Conservation (phyloP, 2,797 vertebrate genomes). For the Eutrigla gurnardus region DNA sequence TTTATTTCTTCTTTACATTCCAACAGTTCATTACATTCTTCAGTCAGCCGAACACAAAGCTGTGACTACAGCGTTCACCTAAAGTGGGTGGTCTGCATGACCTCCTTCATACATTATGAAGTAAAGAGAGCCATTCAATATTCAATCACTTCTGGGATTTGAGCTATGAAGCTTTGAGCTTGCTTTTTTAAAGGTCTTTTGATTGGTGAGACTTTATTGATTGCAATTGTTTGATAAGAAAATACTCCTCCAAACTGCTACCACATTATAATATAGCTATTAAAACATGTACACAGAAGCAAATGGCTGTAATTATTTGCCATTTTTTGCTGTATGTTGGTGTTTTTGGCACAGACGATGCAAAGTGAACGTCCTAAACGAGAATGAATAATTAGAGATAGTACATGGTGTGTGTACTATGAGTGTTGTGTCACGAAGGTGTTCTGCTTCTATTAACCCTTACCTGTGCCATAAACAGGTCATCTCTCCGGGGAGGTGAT, state of each 20-base stretch:
- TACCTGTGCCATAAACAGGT: conserved; percentile 73
- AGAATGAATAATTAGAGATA: conserved; percentile 53
- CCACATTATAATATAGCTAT: conserved; percentile 38
- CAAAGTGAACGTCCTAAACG: conserved; percentile 38
- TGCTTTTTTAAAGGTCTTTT: conserved; percentile 43
- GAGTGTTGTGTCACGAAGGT: conserved; percentile 71
- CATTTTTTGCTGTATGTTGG: conserved; percentile 31
- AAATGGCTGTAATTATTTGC: conserved; percentile 49
- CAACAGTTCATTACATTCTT: conserved; percentile 1
- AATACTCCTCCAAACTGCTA: conserved; percentile 25
- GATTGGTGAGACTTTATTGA: conserved; percentile 42
- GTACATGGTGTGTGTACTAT: conserved; percentile 2
- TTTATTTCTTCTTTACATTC: conserved; percentile 8
- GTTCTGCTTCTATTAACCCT: conserved; percentile 82
- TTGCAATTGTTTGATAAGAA: conserved; percentile 44
- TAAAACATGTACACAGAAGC: conserved; percentile 38
- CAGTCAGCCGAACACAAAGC: background rate
- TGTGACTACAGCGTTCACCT: background rate
- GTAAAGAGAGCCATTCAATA: conserved; percentile 45
- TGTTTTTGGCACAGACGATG: conserved; percentile 30
- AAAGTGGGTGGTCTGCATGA: conserved; percentile 23
- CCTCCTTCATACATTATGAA: conserved; percentile 45
- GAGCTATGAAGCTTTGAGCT: conserved; percentile 42
- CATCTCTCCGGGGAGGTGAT: conserved; percentile 74
- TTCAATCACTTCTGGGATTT: conserved; percentile 53